A percentile compares a stretch with the other conserved stretches of the same genome.
phyloP scores from a whole-genome alignment of 2,113 vertebrate species.

The Lutjanus erythropterus region DNA sequence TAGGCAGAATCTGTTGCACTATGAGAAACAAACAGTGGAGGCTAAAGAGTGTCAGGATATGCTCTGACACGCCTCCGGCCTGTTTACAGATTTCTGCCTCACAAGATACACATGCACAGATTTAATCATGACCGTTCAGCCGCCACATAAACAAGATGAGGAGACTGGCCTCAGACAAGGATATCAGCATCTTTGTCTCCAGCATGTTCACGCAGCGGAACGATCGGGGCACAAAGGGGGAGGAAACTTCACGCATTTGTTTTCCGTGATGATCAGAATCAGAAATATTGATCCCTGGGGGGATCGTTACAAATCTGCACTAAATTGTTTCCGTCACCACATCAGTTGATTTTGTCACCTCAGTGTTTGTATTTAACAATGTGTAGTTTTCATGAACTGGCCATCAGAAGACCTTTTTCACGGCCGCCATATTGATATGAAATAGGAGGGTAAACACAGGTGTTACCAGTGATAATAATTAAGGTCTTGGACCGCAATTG shows the following conservation, averaged over 20 bases:
- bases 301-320: too few relatives aligned
- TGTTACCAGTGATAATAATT: too few relatives aligned
- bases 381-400: background rate
- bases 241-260: background rate
- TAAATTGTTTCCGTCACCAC: background rate
- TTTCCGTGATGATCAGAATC: too few relatives aligned
- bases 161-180: slow-evolving; percentile 16
- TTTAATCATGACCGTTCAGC: slow-evolving; percentile 54
- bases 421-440: too few relatives aligned
- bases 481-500: too few relatives aligned
- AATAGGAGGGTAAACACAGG: too few relatives aligned
- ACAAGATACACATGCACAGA: slow-evolving; percentile 56
- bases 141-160: slow-evolving; percentile 43
- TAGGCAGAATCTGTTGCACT: slow-evolving; percentile 51
- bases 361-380: background rate
- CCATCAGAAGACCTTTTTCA: too few relatives aligned
- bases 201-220: background rate
- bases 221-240: background rate
- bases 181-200: slow-evolving; percentile 12
- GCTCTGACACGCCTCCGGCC: slow-evolving; percentile 47
- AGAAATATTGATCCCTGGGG: too few relatives aligned
- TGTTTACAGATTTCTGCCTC: slow-evolving; percentile 73
- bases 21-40: slow-evolving; percentile 43
- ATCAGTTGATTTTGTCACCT: background rate
- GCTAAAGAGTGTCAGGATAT: slow-evolving; percentile 46